phyloP scores from a whole-genome alignment of 2,113 vertebrate genomes.

The Apistogramma diplotaenia region DNA sequence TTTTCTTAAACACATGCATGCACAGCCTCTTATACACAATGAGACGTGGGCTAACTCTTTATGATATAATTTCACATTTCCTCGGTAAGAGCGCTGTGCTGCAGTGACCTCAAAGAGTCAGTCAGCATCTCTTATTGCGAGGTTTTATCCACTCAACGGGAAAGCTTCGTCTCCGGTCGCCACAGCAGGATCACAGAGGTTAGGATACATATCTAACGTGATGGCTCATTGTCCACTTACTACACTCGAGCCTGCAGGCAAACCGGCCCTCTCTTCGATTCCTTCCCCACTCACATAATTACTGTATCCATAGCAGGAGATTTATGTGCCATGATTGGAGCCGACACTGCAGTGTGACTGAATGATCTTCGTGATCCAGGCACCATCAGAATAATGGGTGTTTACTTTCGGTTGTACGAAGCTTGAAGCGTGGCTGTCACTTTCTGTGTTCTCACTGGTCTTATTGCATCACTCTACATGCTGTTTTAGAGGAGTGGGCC shows the following conservation, averaged over 20 bases:
- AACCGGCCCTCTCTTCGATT: slow-evolving; percentile 37
- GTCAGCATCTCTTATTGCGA: slow-evolving; percentile 58
- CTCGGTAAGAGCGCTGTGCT: slow-evolving; percentile 6
- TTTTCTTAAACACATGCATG: neutral
- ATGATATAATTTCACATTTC: slow-evolving; percentile 34
- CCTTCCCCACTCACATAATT: slow-evolving; percentile 41
- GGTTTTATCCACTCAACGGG: slow-evolving; percentile 60
- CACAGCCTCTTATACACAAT: neutral
- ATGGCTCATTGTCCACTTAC: slow-evolving; percentile 64
- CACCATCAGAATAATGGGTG: slow-evolving; percentile 43
- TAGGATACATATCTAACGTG: slow-evolving; percentile 55
- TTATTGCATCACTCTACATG: slow-evolving; percentile 47
- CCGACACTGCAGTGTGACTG: slow-evolving; percentile 44
- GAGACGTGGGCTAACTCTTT: neutral
- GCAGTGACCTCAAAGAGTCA: slow-evolving; percentile 75
- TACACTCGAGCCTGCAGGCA: slow-evolving; percentile 42
- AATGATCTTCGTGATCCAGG: slow-evolving; percentile 41
- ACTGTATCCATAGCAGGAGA: slow-evolving; percentile 60
- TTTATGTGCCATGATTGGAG: slow-evolving; percentile 37
- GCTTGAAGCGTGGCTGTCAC: slow-evolving; percentile 53
- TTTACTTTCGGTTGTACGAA: slow-evolving; percentile 38
- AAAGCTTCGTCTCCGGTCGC: slow-evolving; percentile 45
- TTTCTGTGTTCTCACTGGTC: slow-evolving; percentile 41
- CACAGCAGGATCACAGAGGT: slow-evolving; percentile 56
- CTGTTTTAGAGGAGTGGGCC: slow-evolving; percentile 44